A percentile compares a stretch with the other conserved stretches of the same genome.
Evolutionary conservation across 2,888 invertebrate genomes (phyloP).

Genomic region (Phyllotreta striolata): DNA sequence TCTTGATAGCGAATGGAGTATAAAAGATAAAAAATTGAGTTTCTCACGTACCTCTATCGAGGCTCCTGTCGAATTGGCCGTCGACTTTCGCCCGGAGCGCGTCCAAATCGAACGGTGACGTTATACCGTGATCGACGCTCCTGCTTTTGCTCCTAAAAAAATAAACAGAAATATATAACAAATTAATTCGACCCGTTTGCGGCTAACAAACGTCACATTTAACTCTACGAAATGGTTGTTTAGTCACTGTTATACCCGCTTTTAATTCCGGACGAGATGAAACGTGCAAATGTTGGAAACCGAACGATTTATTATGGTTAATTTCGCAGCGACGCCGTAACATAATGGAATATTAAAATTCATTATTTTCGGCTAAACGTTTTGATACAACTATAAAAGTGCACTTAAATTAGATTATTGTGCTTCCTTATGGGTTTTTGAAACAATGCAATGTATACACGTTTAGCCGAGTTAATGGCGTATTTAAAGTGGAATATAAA

Average conservation of each 20-base stretch:
- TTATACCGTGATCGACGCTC: slow-evolving; percentile 89
- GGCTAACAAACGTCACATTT: not conserved
- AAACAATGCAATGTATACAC: too few relatives aligned
- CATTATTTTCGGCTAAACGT: not conserved
- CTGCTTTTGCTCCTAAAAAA: slow-evolving; percentile 83
- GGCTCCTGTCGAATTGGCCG: slow-evolving; percentile 81
- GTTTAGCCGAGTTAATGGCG: too few relatives aligned
- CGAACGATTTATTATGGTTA: too few relatives aligned
- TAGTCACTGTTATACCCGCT: not conserved
- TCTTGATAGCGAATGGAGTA: too few relatives aligned
- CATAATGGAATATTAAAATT: too few relatives aligned
- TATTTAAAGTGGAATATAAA: too few relatives aligned
- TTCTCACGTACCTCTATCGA: slow-evolving; percentile 67
- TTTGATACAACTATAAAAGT: slow-evolving; percentile 16
- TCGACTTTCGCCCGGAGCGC: slow-evolving; percentile 86
- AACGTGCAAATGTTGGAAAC: too few relatives aligned
- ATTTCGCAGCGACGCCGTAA: too few relatives aligned
- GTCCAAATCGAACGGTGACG: slow-evolving; percentile 85
- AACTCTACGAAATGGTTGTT: not conserved
- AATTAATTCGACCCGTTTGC: not conserved
- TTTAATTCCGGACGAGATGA: too few relatives aligned
- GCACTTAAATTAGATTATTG: too few relatives aligned
- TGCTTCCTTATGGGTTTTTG: too few relatives aligned
- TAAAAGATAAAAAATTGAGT: too few relatives aligned
- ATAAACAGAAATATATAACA: not conserved